Percentiles rank a stretch among this genome's conserved stretches.
Conservation (phyloP, 2,797 vertebrate species). For the Myotis daubentonii region DNA sequence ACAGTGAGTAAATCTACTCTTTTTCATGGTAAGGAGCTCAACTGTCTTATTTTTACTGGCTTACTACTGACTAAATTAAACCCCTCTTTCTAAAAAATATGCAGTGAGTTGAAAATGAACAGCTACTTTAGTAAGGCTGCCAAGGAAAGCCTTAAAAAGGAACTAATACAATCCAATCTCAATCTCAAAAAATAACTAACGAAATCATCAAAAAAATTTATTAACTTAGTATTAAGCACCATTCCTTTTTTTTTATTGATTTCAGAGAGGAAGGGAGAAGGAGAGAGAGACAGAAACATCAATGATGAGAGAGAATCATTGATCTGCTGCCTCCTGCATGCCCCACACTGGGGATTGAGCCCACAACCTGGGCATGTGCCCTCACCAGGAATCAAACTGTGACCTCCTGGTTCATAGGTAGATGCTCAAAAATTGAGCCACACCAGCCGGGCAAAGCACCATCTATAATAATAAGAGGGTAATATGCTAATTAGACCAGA, state of each 20-base stretch:
- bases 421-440: no score
- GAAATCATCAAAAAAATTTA: slow-evolving; percentile 75
- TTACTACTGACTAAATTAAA: slow-evolving; percentile 81
- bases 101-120: slow-evolving; percentile 83
- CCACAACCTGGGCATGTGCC: no score
- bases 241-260: not conserved
- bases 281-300: no score
- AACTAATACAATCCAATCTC: slow-evolving; percentile 79
- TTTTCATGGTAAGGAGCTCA: slow-evolving; percentile 80
- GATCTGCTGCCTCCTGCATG: no score
- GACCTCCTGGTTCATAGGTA: no score
- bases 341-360: no score
- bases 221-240: not conserved
- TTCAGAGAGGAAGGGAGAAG: no score
- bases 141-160: slow-evolving; percentile 80
- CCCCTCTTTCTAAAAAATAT: slow-evolving; percentile 75
- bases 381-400: no score
- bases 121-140: slow-evolving; percentile 78
- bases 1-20: slow-evolving; percentile 78
- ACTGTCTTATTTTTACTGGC: slow-evolving; percentile 84
- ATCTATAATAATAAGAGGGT: no score
- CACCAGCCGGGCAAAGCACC: no score
- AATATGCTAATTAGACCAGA: no score
- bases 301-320: no score
- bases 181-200: slow-evolving; percentile 81